Base-by-base conservation (phyloP, 2,113 vertebrate species). In the Toxotes jaculatrix region DNA sequence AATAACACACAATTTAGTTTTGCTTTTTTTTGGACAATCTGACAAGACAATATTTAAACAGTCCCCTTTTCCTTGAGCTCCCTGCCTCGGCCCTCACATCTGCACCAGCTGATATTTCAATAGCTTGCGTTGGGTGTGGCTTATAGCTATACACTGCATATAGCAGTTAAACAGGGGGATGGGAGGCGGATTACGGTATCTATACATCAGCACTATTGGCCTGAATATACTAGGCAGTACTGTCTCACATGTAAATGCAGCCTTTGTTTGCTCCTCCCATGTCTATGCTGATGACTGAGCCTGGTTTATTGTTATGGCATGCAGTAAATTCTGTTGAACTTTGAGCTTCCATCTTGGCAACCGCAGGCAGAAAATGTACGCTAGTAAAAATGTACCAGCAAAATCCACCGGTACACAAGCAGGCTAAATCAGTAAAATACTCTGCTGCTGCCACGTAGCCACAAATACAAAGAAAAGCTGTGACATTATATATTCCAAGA, bases 261-360 rank as follows among this genome's bases (percentile, higher is more conserved):
- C 85, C 81, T 90, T 86, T 92, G 89, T 89, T 90, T 87, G 82
- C 85, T 87, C 79, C 90, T 82, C 80, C 84, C 83, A 64, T 79
- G 85, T 85, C 83, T 86, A 17, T 56, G 74, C 77, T 82, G 77
- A 80, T 57, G 67, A 84, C 83, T 57, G 67, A 67, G 82, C 43
- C 76, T 45, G 86, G 63, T 91, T 94, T 93, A 93, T 88, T 86
- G 87, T 88, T 86, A 86, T 80, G 81, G 82, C 19, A 12, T 65
- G 93, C 88, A 83, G 85, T 94, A 94, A 93, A 94, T 83, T 87
- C 61, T 72, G 72, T 74, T 93, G 93, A 93, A 94, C 94, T 94
- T 94, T 94, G 90, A 93, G 90, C 92, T 87, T 87, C 79, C 87
- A 85, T 89, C 85, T 84, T 62, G 56, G 74, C 77, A 89, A 79